phyloP scores from a whole-genome alignment of 2,888 invertebrate species.

The Girardia tigrina region DNA sequence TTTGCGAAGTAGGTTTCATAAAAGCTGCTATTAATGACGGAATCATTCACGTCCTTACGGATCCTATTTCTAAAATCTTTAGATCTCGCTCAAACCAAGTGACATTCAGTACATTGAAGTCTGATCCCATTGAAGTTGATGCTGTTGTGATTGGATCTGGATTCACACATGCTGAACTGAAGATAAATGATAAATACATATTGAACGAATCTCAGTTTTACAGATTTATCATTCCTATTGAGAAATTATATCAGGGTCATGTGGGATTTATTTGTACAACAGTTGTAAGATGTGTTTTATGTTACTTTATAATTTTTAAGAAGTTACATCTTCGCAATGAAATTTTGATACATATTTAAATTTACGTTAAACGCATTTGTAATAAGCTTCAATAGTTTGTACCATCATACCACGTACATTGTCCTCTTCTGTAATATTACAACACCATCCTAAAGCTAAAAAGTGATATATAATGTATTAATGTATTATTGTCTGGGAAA shows the following conservation, averaged over 20 bases:
- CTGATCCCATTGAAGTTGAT: neutral
- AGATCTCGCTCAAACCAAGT: neutral
- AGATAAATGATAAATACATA: neutral
- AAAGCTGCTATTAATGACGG: neutral
- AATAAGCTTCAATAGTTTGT: too few relatives aligned
- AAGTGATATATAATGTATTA: too few relatives aligned
- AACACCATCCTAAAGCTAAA: too few relatives aligned
- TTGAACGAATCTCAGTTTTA: neutral
- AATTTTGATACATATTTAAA: too few relatives aligned
- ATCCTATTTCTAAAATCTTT: neutral
- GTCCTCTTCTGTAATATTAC: too few relatives aligned
- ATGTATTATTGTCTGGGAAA: too few relatives aligned
- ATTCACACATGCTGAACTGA: neutral
- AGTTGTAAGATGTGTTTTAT: too few relatives aligned
- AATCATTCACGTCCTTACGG: neutral
- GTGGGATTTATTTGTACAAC: neutral
- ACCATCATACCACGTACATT: too few relatives aligned
- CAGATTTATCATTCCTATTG: neutral
- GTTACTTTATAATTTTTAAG: too few relatives aligned
- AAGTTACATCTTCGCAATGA: too few relatives aligned
- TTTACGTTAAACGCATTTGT: too few relatives aligned
- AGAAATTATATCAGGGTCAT: neutral
- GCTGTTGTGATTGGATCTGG: neutral
- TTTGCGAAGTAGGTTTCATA: neutral
- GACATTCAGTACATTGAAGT: neutral